Percentiles rank a stretch among this genome's conserved stretches.
Evolutionary conservation across 2,113 vertebrate species (phyloP).

Genomic region (Malaclemys terrapin): DNA sequence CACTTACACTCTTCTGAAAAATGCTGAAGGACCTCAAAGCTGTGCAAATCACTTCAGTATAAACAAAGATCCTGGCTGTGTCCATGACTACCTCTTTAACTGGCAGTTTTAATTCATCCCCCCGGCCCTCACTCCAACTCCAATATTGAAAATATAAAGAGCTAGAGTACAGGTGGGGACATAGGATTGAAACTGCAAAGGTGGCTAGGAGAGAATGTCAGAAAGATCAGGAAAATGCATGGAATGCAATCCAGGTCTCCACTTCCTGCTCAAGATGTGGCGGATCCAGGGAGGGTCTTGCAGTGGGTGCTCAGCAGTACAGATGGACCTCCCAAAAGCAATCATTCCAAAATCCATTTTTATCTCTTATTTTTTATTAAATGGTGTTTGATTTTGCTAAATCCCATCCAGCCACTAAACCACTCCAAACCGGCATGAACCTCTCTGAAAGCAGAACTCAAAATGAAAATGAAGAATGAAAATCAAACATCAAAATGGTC

Average conservation of each 20-base stretch:
- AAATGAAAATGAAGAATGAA: not conserved
- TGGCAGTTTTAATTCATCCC: rapidly evolving
- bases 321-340: not conserved
- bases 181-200: not conserved
- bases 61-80: not conserved
- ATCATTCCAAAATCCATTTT: not conserved
- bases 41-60: not conserved
- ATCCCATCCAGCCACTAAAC: not conserved
- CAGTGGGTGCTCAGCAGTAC: not conserved
- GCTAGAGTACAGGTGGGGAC: not conserved
- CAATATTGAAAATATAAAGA: not conserved
- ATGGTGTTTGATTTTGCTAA: not conserved
- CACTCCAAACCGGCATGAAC: not conserved
- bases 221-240: not conserved
- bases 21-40: not conserved
- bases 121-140: too few species aligned
- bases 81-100: not conserved
- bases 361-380: not conserved
- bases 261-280: not conserved
- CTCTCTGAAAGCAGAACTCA: not conserved
- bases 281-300: not conserved
- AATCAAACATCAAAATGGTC: not conserved
- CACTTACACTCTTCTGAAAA: not conserved
- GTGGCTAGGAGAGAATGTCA: not conserved
- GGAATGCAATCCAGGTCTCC: not conserved